A percentile compares a stretch with the other conserved stretches of the same genome.
phyloP scores from a whole-genome alignment of 2,888 invertebrate genomes.

The Noctua fimbriata region DNA sequence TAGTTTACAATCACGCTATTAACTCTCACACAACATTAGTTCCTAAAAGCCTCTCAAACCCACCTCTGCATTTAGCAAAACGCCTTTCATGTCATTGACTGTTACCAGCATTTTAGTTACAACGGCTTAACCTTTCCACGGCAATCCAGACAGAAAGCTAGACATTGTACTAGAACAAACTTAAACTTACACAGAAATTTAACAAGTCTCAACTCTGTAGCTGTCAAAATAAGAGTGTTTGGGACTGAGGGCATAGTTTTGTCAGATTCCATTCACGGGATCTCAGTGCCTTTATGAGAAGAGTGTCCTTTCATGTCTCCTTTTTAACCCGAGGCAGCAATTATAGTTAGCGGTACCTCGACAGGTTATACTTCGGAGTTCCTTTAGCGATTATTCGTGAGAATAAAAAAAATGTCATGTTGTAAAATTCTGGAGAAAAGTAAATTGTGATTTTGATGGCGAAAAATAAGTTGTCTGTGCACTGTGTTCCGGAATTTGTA shows the following conservation, averaged over 20 bases:
- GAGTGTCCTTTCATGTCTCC: constrained; percentile 85
- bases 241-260: constrained; percentile 57
- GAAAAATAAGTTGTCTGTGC: constrained; percentile 13
- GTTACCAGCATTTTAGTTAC: constrained; percentile 75
- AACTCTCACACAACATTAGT: constrained; percentile 38
- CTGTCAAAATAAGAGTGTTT: constrained; percentile 59
- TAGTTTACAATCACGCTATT: constrained; percentile 49
- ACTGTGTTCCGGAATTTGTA: constrained; percentile 8
- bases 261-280: constrained; percentile 75
- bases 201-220: constrained; percentile 25
- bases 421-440: constrained; percentile 43
- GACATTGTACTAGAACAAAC: constrained; percentile 72
- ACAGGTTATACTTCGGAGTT: constrained; percentile 81
- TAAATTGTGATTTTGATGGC: constrained; percentile 27
- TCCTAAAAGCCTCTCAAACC: constrained; percentile 53
- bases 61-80: constrained; percentile 63
- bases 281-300: constrained; percentile 80
- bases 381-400: constrained; percentile 61
- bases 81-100: constrained; percentile 70
- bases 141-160: constrained; percentile 83
- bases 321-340: constrained; percentile 87
- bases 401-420: constrained; percentile 57
- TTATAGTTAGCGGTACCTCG: constrained; percentile 86
- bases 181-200: constrained; percentile 22
- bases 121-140: constrained; percentile 80